These are phyloP conservation scores for Macrochelys suwanniensis DNA, from an alignment of 2,797 vertebrate genomes.

Conservation along the genomic window DNA sequence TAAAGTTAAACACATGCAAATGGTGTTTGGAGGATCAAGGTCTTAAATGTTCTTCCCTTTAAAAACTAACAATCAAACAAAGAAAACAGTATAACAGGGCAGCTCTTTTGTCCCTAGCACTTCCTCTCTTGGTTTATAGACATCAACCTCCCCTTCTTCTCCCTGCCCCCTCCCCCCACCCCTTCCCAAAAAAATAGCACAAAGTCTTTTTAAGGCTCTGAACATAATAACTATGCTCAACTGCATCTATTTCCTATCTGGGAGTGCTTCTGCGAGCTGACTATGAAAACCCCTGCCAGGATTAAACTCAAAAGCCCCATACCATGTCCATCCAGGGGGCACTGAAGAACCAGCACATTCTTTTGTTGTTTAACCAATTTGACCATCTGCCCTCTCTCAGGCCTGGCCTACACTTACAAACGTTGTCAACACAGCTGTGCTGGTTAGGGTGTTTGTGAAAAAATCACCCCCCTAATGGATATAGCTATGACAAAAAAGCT, in stretches of 20 bases:
- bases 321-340: neutral
- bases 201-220: neutral
- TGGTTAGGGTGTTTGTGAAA: neutral
- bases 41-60: neutral
- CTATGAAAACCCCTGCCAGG: neutral
- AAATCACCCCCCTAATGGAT: neutral
- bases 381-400: neutral
- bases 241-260: neutral
- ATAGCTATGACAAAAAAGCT: neutral
- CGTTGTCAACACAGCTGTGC: neutral
- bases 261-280: neutral
- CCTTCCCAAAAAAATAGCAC: neutral
- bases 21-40: neutral
- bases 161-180: too few species aligned
- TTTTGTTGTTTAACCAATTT: neutral
- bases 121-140: neutral
- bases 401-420: neutral
- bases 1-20: neutral
- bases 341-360: neutral
- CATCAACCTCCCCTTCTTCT: fast-evolving
- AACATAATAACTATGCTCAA: neutral
- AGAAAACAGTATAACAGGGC: neutral
- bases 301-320: neutral
- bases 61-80: neutral
- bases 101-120: neutral